Percentiles rank a stretch among this genome's conserved stretches.
Conservation (phyloP, 2,888 invertebrate genomes). For the Mactromeris polynyma region DNA sequence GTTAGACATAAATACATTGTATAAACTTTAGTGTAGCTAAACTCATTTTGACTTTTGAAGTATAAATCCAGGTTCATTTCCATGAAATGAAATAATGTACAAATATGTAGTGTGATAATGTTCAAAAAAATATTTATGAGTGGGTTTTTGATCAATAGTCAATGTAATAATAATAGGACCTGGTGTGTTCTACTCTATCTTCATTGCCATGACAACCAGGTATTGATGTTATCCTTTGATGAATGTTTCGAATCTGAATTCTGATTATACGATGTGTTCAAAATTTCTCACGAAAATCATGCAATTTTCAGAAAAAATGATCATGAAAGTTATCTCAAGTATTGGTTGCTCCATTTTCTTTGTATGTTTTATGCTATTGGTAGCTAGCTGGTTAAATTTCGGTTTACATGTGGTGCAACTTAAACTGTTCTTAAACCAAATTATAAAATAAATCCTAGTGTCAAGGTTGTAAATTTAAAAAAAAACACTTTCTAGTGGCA, state of each 20-base stretch:
- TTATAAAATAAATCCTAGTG: no score
- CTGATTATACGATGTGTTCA: neutral
- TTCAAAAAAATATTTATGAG: neutral
- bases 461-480: no score
- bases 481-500: no score
- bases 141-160: slow-evolving; percentile 28
- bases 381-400: no score
- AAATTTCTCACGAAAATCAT: neutral
- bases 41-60: no score
- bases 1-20: no score
- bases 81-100: neutral
- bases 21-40: no score
- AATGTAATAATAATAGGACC: slow-evolving; percentile 28
- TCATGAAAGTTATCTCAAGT: no score
- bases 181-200: slow-evolving; percentile 5
- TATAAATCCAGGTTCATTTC: neutral
- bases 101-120: neutral
- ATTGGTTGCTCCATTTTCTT: no score
- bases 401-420: no score
- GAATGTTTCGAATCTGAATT: neutral
- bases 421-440: no score
- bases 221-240: slow-evolving; percentile 25
- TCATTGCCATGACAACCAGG: slow-evolving; percentile 50
- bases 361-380: no score
- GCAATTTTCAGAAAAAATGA: neutral